Base-by-base conservation (phyloP, 2,797 vertebrate species). In the Halcyon leucocephala region DNA sequence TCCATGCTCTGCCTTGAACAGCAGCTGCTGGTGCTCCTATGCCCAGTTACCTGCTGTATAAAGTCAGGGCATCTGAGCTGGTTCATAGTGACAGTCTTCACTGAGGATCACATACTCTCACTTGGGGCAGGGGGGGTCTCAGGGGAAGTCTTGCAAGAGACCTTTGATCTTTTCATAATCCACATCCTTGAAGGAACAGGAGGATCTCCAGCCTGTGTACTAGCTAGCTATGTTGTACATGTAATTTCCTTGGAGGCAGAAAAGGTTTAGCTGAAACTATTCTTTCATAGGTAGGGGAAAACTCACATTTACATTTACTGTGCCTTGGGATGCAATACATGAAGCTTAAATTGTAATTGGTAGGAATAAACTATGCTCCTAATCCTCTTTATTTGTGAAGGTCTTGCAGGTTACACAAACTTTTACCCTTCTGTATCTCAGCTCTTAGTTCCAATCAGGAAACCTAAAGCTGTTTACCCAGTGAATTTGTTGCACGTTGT, bases 181-280 rank as follows among this genome's bases (percentile, higher is more conserved):
- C 70, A n/a, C 19, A 64, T 79, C 33, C 51, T 67, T 35, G 44
- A 60, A 77, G 39, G 25, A 95, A 7, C 18, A 51, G 58, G 14
- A 78, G 7, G 12, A 37, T 58, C 35, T 80, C 37, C 20, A 57
- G 12, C 52, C 33, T n/a, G 7, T 39, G 29, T 48, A 31, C 17
- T 25, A 21, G 24, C 26, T 66, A 28, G 10, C 46, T 44, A 28
- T 2, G 1, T 14, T 24, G 3, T 55, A 21, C 2, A 0, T 26
- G 24, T 31, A 11, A 76, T 70, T 90, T 90, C 39, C 54, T 51
- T 12, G 4, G 0, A 0, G 9, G 5, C 41, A 10, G 54, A 78
- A 81, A 81, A 39, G 7, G 2, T 81, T 74, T 58, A 33, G 25
- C 28, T 78, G 54, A 87, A 95, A 31, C 28, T 55, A 4, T 2